Base-by-base conservation (phyloP, 2,797 vertebrate species). In the Coranthus polyacanthus region DNA sequence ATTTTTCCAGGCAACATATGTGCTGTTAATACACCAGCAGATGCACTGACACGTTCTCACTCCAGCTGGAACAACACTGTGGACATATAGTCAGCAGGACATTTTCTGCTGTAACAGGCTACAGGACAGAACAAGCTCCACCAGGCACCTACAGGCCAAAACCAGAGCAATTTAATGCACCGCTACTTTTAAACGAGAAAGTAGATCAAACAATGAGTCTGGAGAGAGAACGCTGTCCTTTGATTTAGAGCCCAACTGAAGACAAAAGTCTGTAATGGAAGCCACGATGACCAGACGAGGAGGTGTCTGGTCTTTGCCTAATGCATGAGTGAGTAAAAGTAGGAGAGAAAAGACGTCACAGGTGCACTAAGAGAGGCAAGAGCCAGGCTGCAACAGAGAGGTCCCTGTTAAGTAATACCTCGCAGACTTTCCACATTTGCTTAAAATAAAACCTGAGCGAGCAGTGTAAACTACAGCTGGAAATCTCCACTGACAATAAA, bases 1-100 rank as follows among this genome's bases (percentile, higher is more conserved):
- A 13, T 22, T 38, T 36, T 78, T 66, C n/a, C 24, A 12, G 6
- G 16, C 24, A 22, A 47, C 68, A 49, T 2, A 36, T 60, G 6
- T 72, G 57, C 46, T 56, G 20, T 39, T 61, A 54, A 84, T 59
- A 44, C 42, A n/a, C 39, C 20, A 3, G 29, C 38, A 67, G 45
- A 64, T 60, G 46, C 69, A 54, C 17, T 2, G 22, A 60, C 53
- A 58, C 61, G 46, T 42, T 58, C 56, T 64, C 12, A 8, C 64
- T 77, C 49, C 83, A 85, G 88, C 89, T 89, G 88, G 61, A 88
- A 81, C 29, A 90, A 86, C 77, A 90, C 54, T 11, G 7, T 78
- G 26, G 77, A 32, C 65, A 56, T 29, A 71, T 34, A 62, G 62
- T 36, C 86, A 83, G 79, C 84, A 69, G 83, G 76, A 67, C 67